Percentiles rank a stretch among this genome's conserved stretches.
Conservation (phyloP, 1,140 invertebrate species). For the Platorchestia sp. region DNA sequence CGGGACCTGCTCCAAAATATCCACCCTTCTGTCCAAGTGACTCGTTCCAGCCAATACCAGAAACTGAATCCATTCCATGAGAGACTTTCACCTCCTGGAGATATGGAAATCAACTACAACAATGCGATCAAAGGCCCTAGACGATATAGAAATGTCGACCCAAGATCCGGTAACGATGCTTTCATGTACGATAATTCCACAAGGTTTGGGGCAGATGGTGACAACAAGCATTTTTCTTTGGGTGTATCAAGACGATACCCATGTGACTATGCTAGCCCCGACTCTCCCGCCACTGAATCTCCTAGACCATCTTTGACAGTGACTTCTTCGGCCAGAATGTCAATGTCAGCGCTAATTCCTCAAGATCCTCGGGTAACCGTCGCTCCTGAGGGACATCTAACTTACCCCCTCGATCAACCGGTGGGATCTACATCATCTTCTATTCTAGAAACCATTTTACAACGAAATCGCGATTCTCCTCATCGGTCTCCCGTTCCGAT, state of each 20-base stretch:
- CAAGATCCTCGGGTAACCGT: constrained; percentile 66
- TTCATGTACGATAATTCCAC: not conserved
- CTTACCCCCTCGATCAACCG: constrained; percentile 61
- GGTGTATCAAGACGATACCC: not conserved
- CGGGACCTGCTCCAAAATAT: constrained; percentile 8
- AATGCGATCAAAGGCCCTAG: not conserved
- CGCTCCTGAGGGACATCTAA: constrained; percentile 61
- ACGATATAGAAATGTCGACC: not conserved
- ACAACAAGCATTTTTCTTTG: not conserved
- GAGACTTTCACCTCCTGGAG: constrained; percentile 36
- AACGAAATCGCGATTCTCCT: constrained; percentile 1
- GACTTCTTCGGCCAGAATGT: not conserved
- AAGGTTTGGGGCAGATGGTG: not conserved
- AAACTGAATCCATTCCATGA: constrained; percentile 38
- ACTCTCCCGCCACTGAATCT: not conserved
- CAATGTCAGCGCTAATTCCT: constrained; percentile 39
- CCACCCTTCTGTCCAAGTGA: constrained; percentile 7
- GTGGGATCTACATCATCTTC: constrained; percentile 60
- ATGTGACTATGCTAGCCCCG: not conserved
- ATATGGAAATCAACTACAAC: constrained; percentile 25
- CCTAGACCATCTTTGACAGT: not conserved
- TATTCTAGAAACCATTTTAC: constrained; percentile 64
- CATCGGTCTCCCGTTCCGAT: constrained; percentile 58
- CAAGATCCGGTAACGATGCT: not conserved
- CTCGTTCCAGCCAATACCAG: constrained; percentile 8